A percentile compares a stretch with the other conserved stretches of the same genome.
Evolutionary conservation across 2,113 vertebrate species (phyloP).

Genomic region (Notiomystis cincta): DNA sequence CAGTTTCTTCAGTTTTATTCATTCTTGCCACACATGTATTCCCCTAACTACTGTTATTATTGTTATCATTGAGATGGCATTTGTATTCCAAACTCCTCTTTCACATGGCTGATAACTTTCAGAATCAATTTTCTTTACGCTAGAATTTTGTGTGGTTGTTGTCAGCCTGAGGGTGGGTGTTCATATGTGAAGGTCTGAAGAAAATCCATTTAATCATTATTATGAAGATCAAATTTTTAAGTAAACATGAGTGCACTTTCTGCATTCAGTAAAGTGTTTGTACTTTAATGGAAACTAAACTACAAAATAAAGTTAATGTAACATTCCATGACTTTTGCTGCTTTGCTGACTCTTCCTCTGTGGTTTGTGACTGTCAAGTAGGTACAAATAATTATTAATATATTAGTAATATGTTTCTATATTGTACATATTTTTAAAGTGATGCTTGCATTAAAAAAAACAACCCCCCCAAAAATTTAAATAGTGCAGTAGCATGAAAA

Average conservation of each 20-base stretch:
- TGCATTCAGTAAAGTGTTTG: not conserved
- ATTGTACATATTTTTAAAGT: not conserved
- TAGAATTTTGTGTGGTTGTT: not conserved
- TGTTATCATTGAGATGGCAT: not conserved
- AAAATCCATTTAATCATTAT: slow-evolving; percentile 27
- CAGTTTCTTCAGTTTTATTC: not conserved
- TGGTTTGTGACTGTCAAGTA: not conserved
- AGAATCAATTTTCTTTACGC: slow-evolving; percentile 16
- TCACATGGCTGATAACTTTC: slow-evolving; percentile 32
- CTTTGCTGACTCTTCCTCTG: not conserved
- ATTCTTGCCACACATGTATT: not conserved
- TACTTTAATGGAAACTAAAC: not conserved
- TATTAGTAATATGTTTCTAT: not conserved
- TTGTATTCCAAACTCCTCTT: slow-evolving; percentile 19
- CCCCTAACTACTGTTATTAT: not conserved
- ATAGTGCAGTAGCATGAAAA: not conserved
- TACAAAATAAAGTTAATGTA: not conserved
- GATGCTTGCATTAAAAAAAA: not conserved
- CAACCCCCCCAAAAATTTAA: not conserved
- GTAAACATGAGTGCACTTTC: not conserved
- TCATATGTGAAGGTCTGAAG: not conserved
- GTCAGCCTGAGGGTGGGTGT: not conserved
- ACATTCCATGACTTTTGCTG: not conserved
- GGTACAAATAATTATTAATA: not conserved
- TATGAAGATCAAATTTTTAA: slow-evolving; percentile 18